A percentile compares a stretch with the other conserved stretches of the same genome.
Conservation (phyloP, 30 jellyfish, hydroid and myxozoan genomes). For the Aurelia aurita region DNA sequence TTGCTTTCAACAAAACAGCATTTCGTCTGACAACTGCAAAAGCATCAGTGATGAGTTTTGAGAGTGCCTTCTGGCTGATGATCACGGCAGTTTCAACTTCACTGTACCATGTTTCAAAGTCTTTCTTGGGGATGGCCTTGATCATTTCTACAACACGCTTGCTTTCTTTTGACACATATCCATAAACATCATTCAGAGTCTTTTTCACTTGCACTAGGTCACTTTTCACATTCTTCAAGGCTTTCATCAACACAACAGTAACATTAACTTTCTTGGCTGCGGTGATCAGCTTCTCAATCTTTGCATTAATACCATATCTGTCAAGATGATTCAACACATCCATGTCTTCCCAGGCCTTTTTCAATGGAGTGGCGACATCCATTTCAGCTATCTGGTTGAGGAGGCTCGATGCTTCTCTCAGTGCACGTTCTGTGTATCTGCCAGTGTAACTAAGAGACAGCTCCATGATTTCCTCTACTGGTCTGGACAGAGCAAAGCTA, state of each 20-base stretch:
- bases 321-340: conserved; percentile 66
- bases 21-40: background rate
- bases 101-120: conserved; percentile 68
- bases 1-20: background rate
- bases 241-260: conserved; percentile 41
- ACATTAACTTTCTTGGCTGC: conserved; percentile 64
- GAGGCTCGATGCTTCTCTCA: conserved; percentile 51
- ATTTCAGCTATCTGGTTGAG: conserved; percentile 71
- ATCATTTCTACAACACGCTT: conserved; percentile 44
- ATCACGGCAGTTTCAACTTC: conserved; percentile 58
- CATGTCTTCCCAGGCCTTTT: conserved; percentile 84
- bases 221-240: conserved; percentile 1
- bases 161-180: conserved; percentile 2
- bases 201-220: background rate
- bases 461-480: conserved; percentile 59
- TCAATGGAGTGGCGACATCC: conserved; percentile 73
- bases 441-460: conserved; percentile 25
- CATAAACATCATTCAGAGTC: background rate
- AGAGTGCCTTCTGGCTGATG: conserved; percentile 7
- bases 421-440: conserved; percentile 21
- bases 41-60: background rate
- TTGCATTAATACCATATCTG: conserved; percentile 74
- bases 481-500: conserved; percentile 20
- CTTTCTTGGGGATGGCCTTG: conserved; percentile 83
- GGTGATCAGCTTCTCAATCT: conserved; percentile 31